Percentiles rank a stretch among this genome's conserved stretches.
Conservation (phyloP, 2,888 invertebrate species). For the Incurvaria masculella region DNA sequence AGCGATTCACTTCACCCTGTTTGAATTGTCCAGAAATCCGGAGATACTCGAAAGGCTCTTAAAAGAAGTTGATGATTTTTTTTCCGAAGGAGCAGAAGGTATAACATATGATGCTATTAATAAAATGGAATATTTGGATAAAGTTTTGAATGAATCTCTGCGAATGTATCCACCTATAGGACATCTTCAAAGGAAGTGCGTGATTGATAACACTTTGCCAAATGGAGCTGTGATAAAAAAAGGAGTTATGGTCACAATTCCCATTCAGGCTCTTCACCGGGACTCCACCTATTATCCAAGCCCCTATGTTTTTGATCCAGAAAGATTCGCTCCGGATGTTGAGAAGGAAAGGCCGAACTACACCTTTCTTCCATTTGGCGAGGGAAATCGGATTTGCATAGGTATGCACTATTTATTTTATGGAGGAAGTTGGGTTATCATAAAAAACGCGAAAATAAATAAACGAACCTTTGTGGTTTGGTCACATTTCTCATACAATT, state of each 20-base stretch:
- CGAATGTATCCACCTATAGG: constrained; percentile 32
- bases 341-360: constrained; percentile 23
- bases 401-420: constrained; percentile 25
- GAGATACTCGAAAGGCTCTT: constrained; percentile 27
- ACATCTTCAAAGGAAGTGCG: constrained; percentile 24
- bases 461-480: too few relatives aligned
- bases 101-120: constrained; percentile 29
- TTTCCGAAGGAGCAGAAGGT: constrained; percentile 22
- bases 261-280: constrained; percentile 30
- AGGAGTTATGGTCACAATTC: constrained; percentile 22
- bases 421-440: too few relatives aligned
- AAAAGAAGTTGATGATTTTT: constrained; percentile 31
- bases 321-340: constrained; percentile 35
- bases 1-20: constrained; percentile 25
- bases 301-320: constrained; percentile 40
- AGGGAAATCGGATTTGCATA: constrained; percentile 39
- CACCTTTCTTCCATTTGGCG: constrained; percentile 41
- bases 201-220: constrained; percentile 27
- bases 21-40: constrained; percentile 31
- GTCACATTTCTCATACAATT: too few relatives aligned
- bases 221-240: constrained; percentile 29
- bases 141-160: constrained; percentile 29
- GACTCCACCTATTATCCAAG: constrained; percentile 34
- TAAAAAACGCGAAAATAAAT: too few relatives aligned
- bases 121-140: constrained; percentile 35